Base-by-base conservation (phyloP, 2,888 invertebrate species). In the Phytoseiulus persimilis region DNA sequence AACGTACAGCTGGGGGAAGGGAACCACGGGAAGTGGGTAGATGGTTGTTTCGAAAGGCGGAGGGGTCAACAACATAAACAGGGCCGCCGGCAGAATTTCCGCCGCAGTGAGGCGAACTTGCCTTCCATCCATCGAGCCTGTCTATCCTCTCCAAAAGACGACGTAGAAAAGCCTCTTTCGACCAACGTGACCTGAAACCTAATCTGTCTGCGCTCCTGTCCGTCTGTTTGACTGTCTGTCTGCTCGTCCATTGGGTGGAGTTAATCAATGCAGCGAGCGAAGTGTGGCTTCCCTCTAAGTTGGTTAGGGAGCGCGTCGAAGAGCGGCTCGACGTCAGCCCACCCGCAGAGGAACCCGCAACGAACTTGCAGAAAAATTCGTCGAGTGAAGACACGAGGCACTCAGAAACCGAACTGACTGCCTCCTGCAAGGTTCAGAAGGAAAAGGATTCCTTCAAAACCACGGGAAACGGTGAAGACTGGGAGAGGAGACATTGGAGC, bases 211-310 rank as follows among this genome's bases (percentile, higher is more conserved):
- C 18, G 28, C 28, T 65, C 14, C 65, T 14, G 65, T 65, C 65
- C 18, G 65, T 65, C 65, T 28, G 65, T 65, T 39, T 11, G 65
- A 65, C 14, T 65, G 65, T 65, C 65, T 23, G 65, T 28, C 65
- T 23, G 65, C 28, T 65, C 18, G 65, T 23, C 65, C 28, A 2
- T 65, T 2, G 65, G 65, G 14, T 65, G 14, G 65, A 87, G 33
- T 87, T 87, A 87, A 87, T 87, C 87, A 87, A 87, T 87, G 87
- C 87, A 33, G 87, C 32, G 45, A 87, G 87, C 65, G 87, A 39
- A 87, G 45, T 87, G 87, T 87, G 87, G 32, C 87, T 87, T 87
- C 87, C 65, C 65, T 11, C 65, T 28, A 28, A 65, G 65, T 28
- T 65, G 65, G 65, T 23, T 65, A 14, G 65, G 11, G 9, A 65